Conservation (phyloP, 1,140 invertebrate species). For the Drosophila lini region DNA sequence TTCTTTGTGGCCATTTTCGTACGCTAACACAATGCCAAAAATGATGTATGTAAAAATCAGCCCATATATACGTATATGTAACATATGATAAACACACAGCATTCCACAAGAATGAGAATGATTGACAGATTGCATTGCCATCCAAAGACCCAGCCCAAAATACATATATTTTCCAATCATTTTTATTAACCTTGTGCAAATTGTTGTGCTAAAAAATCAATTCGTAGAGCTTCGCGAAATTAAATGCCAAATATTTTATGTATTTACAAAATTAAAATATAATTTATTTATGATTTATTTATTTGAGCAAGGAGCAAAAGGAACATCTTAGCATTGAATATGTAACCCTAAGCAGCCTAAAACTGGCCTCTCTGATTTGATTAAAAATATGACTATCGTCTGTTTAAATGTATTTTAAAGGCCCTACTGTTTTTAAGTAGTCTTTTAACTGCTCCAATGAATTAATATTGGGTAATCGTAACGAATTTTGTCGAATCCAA, state of each 20-base stretch:
- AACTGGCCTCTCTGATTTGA: background rate
- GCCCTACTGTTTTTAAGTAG: background rate
- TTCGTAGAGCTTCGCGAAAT: slow-evolving; percentile 74
- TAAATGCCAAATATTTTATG: slow-evolving; percentile 78
- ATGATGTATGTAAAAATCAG: slow-evolving; percentile 43
- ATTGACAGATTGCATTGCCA: slow-evolving; percentile 57
- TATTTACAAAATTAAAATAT: slow-evolving; percentile 69
- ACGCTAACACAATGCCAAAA: slow-evolving; percentile 57
- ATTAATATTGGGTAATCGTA: slow-evolving; percentile 25
- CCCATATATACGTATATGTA: slow-evolving; percentile 30
- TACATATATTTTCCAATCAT: slow-evolving; percentile 29
- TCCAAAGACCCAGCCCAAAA: slow-evolving; percentile 57
- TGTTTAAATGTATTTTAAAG: slow-evolving; percentile 1
- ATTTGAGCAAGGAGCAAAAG: slow-evolving; percentile 24
- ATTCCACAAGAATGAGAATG: slow-evolving; percentile 72
- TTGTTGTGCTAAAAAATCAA: slow-evolving; percentile 54
- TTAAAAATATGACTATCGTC: background rate
- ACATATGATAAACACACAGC: slow-evolving; percentile 31
- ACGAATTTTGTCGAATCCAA: slow-evolving; percentile 43
- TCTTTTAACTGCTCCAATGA: background rate
- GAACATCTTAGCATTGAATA: slow-evolving; percentile 13
- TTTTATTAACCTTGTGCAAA: slow-evolving; percentile 36
- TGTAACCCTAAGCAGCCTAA: slow-evolving; percentile 5
- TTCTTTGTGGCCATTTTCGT: slow-evolving; percentile 31
- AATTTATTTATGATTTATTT: slow-evolving; percentile 35